Percentiles rank a stretch among this genome's conserved stretches.
phyloP scores from a whole-genome alignment of 2,888 invertebrate species.

The Cephus rjabovi region DNA sequence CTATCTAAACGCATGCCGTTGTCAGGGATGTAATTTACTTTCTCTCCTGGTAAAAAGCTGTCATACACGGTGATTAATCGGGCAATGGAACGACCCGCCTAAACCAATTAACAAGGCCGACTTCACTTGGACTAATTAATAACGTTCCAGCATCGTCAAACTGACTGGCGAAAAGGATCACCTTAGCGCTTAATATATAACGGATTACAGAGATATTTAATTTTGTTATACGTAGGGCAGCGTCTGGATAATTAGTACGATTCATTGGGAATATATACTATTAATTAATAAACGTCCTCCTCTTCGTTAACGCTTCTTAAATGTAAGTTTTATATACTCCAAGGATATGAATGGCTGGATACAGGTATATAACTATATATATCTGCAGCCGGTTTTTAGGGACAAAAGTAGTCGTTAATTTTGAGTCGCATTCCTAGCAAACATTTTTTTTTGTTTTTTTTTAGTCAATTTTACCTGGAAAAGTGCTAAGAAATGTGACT shows the following conservation, averaged over 20 bases:
- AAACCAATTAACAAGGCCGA: conserved; percentile 31
- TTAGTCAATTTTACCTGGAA: background rate
- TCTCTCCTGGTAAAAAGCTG: conserved; percentile 40
- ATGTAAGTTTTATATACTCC: conserved; percentile 19
- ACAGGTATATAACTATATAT: background rate
- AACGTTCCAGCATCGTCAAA: conserved; percentile 22
- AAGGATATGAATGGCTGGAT: conserved; percentile 27
- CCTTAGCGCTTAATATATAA: background rate
- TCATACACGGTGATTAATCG: conserved; percentile 10
- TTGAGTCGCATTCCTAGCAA: background rate
- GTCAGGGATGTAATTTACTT: conserved; percentile 51
- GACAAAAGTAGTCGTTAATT: background rate
- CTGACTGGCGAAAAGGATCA: conserved; percentile 11
- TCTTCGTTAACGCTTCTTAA: background rate
- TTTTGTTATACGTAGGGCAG: background rate
- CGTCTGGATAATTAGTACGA: background rate
- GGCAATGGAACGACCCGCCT: background rate
- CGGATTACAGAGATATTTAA: background rate
- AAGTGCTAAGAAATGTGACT: background rate
- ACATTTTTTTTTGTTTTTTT: background rate
- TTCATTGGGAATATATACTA: background rate
- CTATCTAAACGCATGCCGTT: conserved; percentile 27
- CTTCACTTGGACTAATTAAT: conserved; percentile 33
- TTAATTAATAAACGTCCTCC: background rate
- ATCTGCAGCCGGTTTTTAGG: background rate